These are phyloP conservation scores for Stomatorhinus ivindoensis DNA, from an alignment of 2,113 vertebrate species.

Conservation along the genomic window DNA sequence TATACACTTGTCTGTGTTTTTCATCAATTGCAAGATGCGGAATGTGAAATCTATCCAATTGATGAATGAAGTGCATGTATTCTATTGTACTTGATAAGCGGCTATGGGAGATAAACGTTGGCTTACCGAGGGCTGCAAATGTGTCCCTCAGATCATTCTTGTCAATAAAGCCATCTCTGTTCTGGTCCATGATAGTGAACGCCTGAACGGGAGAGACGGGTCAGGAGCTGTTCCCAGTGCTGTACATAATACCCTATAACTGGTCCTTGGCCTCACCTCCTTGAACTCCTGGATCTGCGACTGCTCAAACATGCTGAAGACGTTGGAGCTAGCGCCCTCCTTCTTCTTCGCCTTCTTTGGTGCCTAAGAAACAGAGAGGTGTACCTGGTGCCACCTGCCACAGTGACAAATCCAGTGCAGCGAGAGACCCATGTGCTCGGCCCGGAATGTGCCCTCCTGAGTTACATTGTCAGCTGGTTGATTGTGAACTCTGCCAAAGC, in stretches of 20 bases:
- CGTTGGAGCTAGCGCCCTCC: slow-evolving; percentile 69
- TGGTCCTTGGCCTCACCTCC: slow-evolving; percentile 57
- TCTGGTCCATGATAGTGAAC: slow-evolving; percentile 91
- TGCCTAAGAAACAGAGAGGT: slow-evolving; percentile 47
- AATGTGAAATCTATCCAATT: neutral
- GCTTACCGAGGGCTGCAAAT: slow-evolving; percentile 67
- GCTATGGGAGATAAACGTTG: neutral
- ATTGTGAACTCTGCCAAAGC: neutral
- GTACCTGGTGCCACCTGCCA: neutral
- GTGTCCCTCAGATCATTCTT: slow-evolving; percentile 78
- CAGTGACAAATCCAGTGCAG: neutral
- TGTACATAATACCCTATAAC: neutral
- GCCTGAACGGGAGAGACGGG: slow-evolving; percentile 52
- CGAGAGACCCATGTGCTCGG: neutral
- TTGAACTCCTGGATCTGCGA: slow-evolving; percentile 89
- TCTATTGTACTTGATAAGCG: neutral
- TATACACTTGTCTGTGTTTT: neutral
- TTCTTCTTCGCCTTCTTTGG: slow-evolving; percentile 81
- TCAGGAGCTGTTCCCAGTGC: neutral
- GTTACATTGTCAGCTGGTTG: neutral
- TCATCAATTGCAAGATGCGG: neutral
- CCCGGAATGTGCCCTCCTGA: neutral
- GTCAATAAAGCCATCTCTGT: slow-evolving; percentile 82
- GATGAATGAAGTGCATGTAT: neutral
- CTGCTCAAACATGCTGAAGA: slow-evolving; percentile 88